Percentiles rank a stretch among this genome's conserved stretches.
Evolutionary conservation across 2,113 vertebrate species (phyloP).

Genomic region (Carlito syrichta): DNA sequence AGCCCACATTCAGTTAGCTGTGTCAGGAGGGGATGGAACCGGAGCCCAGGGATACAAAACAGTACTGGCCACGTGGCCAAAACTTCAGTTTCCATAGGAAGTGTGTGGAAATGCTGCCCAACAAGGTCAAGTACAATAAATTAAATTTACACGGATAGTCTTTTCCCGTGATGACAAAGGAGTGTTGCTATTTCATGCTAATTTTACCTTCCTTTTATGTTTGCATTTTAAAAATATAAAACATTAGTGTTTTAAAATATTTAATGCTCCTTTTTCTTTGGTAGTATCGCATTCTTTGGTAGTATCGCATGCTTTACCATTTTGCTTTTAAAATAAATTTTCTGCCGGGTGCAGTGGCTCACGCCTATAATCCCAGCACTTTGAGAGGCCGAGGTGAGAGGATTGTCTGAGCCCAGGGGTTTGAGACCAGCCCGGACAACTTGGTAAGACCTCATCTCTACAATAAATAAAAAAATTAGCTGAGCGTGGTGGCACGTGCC

Average conservation of each 20-base stretch:
- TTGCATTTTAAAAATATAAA: conserved; percentile 25
- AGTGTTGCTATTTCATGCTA: background rate
- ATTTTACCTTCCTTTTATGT: background rate
- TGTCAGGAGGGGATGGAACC: background rate
- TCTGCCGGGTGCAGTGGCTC: background rate
- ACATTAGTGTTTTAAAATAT: background rate
- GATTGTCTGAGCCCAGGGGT: background rate
- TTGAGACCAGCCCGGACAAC: too few relatives aligned
- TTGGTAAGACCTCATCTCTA: too few relatives aligned
- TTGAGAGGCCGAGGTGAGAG: background rate
- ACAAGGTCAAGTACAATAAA: background rate
- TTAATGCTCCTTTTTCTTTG: background rate
- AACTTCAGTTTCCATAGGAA: background rate
- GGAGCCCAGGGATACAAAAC: background rate
- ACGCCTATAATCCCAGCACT: background rate
- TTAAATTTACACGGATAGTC: background rate
- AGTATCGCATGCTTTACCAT: background rate
- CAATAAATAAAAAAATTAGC: too few relatives aligned
- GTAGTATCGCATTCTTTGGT: conserved; percentile 23
- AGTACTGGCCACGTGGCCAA: background rate
- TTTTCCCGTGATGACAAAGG: background rate
- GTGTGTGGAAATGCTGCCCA: background rate
- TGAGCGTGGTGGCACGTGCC: background rate
- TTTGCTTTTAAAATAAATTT: background rate
- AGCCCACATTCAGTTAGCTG: background rate